Evolutionary conservation across 1,140 invertebrate species (phyloP).

Genomic region (Drosophila rhopaloa): DNA sequence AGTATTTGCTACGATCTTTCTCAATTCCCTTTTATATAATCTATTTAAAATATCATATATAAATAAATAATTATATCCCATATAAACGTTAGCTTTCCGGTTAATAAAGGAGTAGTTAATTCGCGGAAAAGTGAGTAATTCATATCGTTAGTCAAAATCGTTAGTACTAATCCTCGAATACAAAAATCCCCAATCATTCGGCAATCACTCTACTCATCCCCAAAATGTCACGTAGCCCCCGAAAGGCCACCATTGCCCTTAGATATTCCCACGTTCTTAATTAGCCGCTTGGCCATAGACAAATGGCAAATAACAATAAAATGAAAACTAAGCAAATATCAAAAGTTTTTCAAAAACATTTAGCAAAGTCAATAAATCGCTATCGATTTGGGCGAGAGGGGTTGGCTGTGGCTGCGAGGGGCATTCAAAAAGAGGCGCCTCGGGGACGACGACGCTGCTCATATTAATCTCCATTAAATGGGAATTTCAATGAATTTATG

Average conservation of each 20-base stretch:
- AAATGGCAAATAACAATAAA: constrained; percentile 34
- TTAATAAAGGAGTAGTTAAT: too few species aligned
- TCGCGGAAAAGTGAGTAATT: neutral
- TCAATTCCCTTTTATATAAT: too few species aligned
- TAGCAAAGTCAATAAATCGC: constrained; percentile 74
- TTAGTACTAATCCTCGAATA: neutral
- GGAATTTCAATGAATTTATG: constrained; percentile 80
- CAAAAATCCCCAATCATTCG: constrained; percentile 9
- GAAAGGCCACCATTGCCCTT: constrained; percentile 5
- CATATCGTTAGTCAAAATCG: neutral
- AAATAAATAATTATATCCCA: too few species aligned
- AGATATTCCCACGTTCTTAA: constrained; percentile 73
- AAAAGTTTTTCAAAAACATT: constrained; percentile 71
- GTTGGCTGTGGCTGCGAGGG: neutral
- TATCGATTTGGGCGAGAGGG: constrained; percentile 7
- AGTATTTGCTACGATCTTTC: too few species aligned
- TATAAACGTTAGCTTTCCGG: too few species aligned
- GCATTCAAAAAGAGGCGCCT: constrained; percentile 22
- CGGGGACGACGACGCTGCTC: constrained; percentile 22
- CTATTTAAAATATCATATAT: too few species aligned
- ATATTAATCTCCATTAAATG: constrained; percentile 83
- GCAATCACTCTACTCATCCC: constrained; percentile 21
- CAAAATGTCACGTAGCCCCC: constrained; percentile 35
- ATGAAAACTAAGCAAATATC: constrained; percentile 63
- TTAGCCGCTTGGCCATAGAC: constrained; percentile 48